Percentiles rank a stretch among this genome's conserved stretches.
Conservation (phyloP, 2,888 invertebrate genomes). For the Bimastos eiseni region DNA sequence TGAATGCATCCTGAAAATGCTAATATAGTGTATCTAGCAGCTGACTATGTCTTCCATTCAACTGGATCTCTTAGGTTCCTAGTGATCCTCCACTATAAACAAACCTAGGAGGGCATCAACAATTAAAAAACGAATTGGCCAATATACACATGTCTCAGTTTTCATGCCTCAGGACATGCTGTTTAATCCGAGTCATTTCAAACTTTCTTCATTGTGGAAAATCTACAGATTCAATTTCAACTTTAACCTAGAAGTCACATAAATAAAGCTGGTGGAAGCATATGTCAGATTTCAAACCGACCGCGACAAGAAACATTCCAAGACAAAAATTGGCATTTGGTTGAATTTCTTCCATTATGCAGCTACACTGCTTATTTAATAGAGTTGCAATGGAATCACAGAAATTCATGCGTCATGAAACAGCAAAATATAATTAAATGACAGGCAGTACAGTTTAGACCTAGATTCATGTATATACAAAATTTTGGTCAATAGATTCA, state of each 20-base stretch:
- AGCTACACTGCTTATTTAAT: neutral
- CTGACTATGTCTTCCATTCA: neutral
- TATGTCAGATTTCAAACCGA: neutral
- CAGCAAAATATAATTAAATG: neutral
- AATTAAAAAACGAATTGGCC: neutral
- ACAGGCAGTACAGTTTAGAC: neutral
- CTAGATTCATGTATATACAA: neutral
- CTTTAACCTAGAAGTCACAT: neutral
- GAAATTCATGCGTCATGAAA: neutral
- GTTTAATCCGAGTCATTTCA: neutral
- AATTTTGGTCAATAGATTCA: neutral
- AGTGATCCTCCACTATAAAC: neutral
- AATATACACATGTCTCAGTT: conserved; percentile 1
- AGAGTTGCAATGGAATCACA: neutral
- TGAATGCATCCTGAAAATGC: too few relatives aligned
- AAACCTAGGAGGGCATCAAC: neutral
- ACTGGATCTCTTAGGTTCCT: neutral
- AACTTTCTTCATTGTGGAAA: neutral
- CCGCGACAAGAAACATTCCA: neutral
- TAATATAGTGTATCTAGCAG: neutral
- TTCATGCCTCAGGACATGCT: neutral
- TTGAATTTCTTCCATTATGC: neutral
- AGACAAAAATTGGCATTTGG: neutral
- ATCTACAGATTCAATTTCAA: neutral
- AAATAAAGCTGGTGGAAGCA: neutral